Percentiles rank a stretch among this genome's conserved stretches.
Evolutionary conservation across 2,888 invertebrate genomes (phyloP).

Genomic region (Augiades crinisus): DNA sequence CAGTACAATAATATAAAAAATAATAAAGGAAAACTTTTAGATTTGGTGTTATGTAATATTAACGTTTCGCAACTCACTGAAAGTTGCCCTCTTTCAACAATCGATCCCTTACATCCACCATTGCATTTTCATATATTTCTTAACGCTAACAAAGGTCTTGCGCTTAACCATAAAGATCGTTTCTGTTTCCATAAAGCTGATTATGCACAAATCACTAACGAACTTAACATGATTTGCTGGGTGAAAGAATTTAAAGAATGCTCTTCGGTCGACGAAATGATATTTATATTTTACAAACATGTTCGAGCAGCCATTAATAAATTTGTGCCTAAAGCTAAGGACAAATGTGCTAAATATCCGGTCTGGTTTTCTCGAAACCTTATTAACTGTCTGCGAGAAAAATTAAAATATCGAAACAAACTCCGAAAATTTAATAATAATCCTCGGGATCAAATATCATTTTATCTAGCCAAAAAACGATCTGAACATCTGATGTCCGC

Average conservation of each 20-base stretch:
- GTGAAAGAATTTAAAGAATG: neutral
- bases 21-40: neutral
- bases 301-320: neutral
- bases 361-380: neutral
- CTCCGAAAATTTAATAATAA: neutral
- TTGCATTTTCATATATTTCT: neutral
- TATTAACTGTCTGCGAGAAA: neutral
- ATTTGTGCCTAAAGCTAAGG: neutral
- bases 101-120: conserved; percentile 1
- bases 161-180: neutral
- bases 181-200: neutral
- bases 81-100: neutral
- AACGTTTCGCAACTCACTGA: neutral
- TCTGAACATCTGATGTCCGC: neutral
- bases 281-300: neutral
- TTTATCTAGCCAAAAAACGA: neutral
- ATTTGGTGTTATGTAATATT: neutral
- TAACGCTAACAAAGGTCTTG: neutral
- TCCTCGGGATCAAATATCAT: neutral
- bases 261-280: neutral
- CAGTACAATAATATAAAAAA: conserved; percentile 5
- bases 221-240: neutral
- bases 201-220: neutral
- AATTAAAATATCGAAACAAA: conserved; percentile 6
- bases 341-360: neutral